phyloP scores from a whole-genome alignment of 2,888 invertebrate species.

The Epinotia brunnichana region DNA sequence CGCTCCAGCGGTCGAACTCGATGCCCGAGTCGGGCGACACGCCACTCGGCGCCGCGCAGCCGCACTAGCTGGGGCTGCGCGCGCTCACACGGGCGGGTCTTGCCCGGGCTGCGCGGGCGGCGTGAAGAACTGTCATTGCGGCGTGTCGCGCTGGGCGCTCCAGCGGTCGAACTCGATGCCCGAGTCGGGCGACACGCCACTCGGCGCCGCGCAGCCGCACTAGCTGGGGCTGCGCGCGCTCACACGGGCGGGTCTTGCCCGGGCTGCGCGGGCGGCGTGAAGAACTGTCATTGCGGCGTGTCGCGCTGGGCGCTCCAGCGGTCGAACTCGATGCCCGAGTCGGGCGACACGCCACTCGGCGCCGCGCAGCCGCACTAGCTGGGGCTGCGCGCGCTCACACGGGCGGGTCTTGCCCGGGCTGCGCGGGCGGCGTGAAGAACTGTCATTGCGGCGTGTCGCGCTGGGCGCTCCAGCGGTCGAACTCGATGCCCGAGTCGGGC shows the following conservation, averaged over 20 bases:
- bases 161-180: constrained; percentile 96
- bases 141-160: constrained; percentile 86
- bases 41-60: neutral
- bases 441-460: no score
- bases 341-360: constrained; percentile 77
- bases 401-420: no score
- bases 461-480: no score
- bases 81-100: constrained; percentile 31
- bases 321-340: constrained; percentile 96
- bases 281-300: constrained; percentile 86
- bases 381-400: no score
- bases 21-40: constrained; percentile 91
- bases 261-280: constrained; percentile 61
- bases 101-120: constrained; percentile 53
- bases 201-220: no score
- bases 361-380: no score
- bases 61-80: no score
- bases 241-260: constrained; percentile 36
- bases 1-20: constrained; percentile 95
- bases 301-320: constrained; percentile 89
- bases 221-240: neutral
- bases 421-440: no score
- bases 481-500: no score
- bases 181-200: constrained; percentile 86
- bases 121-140: constrained; percentile 85